Evolutionary conservation across 2,113 vertebrate species (phyloP).

Genomic region (Takifugu bimaculatus): DNA sequence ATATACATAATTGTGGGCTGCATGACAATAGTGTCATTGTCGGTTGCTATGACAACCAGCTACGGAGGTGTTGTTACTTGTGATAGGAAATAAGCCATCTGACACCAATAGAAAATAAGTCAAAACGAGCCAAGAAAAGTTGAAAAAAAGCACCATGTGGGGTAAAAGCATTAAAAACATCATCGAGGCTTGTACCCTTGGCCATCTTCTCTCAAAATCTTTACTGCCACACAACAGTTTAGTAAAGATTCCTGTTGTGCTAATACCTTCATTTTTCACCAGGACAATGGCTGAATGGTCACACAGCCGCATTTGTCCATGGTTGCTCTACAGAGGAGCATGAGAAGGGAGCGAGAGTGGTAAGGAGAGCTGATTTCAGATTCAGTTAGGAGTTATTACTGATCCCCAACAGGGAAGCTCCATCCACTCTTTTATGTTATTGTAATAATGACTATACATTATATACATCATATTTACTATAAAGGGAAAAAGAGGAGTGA

Average conservation of each 20-base stretch:
- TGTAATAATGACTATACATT: neutral
- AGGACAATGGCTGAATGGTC: slow-evolving; percentile 59
- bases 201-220: slow-evolving; percentile 48
- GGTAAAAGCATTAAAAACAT: no score
- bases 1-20: no score
- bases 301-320: slow-evolving; percentile 33
- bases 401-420: slow-evolving; percentile 28
- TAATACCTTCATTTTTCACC: slow-evolving; percentile 53
- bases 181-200: slow-evolving; percentile 22
- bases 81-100: no score
- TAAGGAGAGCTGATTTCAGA: slow-evolving; percentile 6
- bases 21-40: no score
- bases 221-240: slow-evolving; percentile 4
- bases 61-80: no score
- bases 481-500: slow-evolving; percentile 26
- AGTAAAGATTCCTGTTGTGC: slow-evolving; percentile 42
- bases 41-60: no score
- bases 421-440: slow-evolving; percentile 1
- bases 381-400: slow-evolving; percentile 6
- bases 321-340: slow-evolving; percentile 27
- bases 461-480: slow-evolving; percentile 12
- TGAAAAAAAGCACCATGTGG: no score
- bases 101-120: no score
- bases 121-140: no score
- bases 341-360: slow-evolving; percentile 2